These are phyloP conservation scores for Acholoe squamosa DNA, from an alignment of 2,888 invertebrate genomes.

Conservation along the genomic window DNA sequence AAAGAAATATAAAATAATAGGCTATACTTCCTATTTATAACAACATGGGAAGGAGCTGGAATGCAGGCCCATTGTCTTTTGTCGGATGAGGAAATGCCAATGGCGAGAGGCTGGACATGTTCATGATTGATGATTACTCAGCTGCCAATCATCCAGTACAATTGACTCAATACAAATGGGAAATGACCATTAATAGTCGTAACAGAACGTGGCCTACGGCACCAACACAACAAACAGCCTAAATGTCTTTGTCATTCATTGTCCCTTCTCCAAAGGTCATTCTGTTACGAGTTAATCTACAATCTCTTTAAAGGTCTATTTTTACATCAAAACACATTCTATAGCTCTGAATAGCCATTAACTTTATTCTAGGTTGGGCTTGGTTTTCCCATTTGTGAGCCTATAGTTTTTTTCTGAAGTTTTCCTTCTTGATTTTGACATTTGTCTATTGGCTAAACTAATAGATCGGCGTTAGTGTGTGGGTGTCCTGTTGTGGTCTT, in stretches of 20 bases:
- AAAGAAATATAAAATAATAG: background rate
- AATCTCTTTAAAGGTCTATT: background rate
- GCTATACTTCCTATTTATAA: background rate
- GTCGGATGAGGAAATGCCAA: no score
- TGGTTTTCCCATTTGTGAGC: background rate
- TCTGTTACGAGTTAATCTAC: background rate
- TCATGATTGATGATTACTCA: no score
- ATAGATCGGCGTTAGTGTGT: background rate
- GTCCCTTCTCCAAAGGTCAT: background rate
- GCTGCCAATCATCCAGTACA: background rate
- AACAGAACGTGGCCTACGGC: background rate
- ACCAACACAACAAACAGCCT: background rate
- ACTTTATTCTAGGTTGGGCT: background rate
- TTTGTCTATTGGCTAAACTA: slow-evolving; percentile 27
- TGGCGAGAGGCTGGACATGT: no score
- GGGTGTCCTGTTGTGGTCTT: background rate
- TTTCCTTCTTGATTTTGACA: slow-evolving; percentile 6
- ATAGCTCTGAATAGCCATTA: slow-evolving; percentile 30
- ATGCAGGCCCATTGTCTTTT: no score
- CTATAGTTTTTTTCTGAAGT: background rate
- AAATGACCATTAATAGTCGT: background rate
- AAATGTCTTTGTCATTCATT: slow-evolving; percentile 13
- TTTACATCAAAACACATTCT: slow-evolving; percentile 19
- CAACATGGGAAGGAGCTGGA: no score
- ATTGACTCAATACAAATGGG: background rate